Evolutionary conservation across 2,113 vertebrate species (phyloP), one percentile per base, ranked within the genome.

Genomic region (Calidris pygmaea): DNA sequence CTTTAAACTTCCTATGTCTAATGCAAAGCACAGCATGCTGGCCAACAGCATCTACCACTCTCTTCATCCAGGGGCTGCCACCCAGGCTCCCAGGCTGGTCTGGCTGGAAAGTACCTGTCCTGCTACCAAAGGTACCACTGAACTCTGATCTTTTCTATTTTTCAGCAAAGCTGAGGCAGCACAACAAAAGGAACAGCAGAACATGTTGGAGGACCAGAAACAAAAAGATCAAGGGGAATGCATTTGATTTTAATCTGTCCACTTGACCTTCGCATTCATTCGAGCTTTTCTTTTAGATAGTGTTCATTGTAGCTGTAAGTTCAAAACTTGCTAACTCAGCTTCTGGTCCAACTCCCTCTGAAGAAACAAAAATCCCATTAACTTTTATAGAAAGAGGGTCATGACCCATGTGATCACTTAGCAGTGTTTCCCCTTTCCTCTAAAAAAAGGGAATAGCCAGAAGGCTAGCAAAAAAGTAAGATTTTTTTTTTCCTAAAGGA

Each of bases 321-420:
- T 93, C 66, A 87, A 87, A 93, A 76, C 35, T 90, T 91, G 80
- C 56, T 84, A 41, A 35, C 24, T 93, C 80, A 93, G 65, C 86
- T 90, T 84, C 34, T 79, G 65, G 30, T 68, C 83, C 45, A 72
- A 39, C 10, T 76, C 45, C 6, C 22, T 79, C 71, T 20, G 16
- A 92, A 92, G 60, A 71, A 92, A 89, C 23, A 90, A 78, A 95
- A 95, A 85, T 79, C 45, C n/a, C 50, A 81, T 93, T 85, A 93
- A 89, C 30, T 85, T 93, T 48, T 75, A 50, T 20, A 93, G 84
- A 82, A 91, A 93, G 76, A 70, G 18, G 74, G 48, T 87, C 66
- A 72, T 52, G 62, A 92, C 73, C 80, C 71, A 60, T 48, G 35
- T 53, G 73, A 89, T 91, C 80, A 78, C 48, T 92, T 65, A 85